Evolutionary conservation across 2,113 vertebrate genomes (phyloP), one percentile per base, ranked within the genome.

Genomic region (Mormoops blainvillei): DNA sequence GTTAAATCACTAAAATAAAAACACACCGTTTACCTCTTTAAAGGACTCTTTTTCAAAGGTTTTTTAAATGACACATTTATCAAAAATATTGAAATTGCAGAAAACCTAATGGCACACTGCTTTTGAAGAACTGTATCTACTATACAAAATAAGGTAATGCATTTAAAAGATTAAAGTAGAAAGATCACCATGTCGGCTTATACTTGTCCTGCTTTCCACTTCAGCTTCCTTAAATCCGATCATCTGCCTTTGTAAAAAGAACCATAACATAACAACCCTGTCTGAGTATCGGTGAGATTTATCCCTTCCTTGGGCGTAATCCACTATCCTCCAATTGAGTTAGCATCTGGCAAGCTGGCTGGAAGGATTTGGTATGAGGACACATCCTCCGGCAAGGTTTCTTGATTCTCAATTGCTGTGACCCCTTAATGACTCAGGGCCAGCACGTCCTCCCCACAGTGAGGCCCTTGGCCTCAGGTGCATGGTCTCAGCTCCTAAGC

Each of bases 61-160:
- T 78, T 83, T 77, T 67, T n/a, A 5, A 92, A n/a, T 90, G 70
- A 45, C 10, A n/a, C 24, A 48, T 36, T 76, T 85, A 45, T 73
- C 67, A 90, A 80, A 87, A 87, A 61, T 54, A 81, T 26, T 58
- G 6, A 82, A 70, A 81, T 48, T 68, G 8, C 36, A 52, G 41
- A 36, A 91, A 87, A 45, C 11, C 20, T 24, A 52, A 74, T 2
- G 22, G 33, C 52, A 8, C 3, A 1, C 28, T 86, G 28, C 58
- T 61, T 88, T 93, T 84, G 68, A 97, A 96, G 93, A 45, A 54
- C 61, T 95, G 16, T 1, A 1, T 94, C 31, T 54, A 87, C 96
- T 92, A 93, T 0, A 97, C 95, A 97, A 98, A 98, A 95, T 89
- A 96, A 97, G 77, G 85, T 96, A 96, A 97, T 93, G 73, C 54